phyloP scores from a whole-genome alignment of 37 sponge, comb jelly and placozoan genomes.

The Lycopodina hypogea region DNA sequence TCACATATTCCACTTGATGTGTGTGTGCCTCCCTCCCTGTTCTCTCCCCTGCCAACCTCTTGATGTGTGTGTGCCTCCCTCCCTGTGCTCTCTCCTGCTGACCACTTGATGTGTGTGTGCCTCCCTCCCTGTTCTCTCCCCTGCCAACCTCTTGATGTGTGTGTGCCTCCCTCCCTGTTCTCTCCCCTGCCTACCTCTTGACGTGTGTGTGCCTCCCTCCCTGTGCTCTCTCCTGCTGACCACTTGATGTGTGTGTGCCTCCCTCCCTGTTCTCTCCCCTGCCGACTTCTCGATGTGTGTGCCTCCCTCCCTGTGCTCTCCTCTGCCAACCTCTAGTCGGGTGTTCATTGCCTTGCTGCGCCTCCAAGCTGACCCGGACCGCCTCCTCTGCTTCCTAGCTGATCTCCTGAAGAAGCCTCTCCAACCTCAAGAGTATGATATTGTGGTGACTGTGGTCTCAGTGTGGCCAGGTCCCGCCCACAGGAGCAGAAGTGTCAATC shows the following conservation, averaged over 20 bases:
- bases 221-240: too few species aligned
- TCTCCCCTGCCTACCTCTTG: too few species aligned
- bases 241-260: too few species aligned
- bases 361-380: constrained; percentile 37
- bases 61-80: too few species aligned
- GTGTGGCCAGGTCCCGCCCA: constrained; percentile 48
- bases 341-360: constrained; percentile 55
- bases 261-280: background rate
- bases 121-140: too few species aligned
- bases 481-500: background rate
- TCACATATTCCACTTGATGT: background rate
- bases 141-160: too few species aligned
- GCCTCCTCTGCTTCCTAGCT: constrained; percentile 36
- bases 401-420: constrained; percentile 57
- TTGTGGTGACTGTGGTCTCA: constrained; percentile 23
- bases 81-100: too few species aligned
- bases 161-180: too few species aligned
- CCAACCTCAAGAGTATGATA: constrained; percentile 13
- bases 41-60: too few species aligned
- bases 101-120: too few species aligned
- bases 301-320: background rate
- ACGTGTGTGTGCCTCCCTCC: too few species aligned
- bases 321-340: constrained; percentile 15
- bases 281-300: background rate
- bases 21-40: too few species aligned